Evolutionary conservation across 2,888 invertebrate genomes (phyloP).

Genomic region (Morpho deidamia): DNA sequence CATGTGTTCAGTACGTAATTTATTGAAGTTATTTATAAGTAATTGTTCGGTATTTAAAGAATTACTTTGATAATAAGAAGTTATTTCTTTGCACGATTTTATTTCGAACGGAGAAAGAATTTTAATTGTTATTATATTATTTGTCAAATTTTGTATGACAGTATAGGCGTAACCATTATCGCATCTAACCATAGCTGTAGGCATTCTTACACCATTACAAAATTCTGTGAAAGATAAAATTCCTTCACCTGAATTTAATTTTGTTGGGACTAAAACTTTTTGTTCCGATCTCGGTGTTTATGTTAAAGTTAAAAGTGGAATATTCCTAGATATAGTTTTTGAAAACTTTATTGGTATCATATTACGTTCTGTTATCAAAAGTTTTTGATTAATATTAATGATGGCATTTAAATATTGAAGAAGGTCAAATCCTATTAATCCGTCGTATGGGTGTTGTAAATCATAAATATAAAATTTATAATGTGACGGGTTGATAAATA

Average conservation of each 20-base stretch:
- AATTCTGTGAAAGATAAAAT: background rate
- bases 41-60: background rate
- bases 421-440: constrained; percentile 21
- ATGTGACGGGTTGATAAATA: constrained; percentile 2
- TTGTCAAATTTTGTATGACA: background rate
- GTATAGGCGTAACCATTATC: background rate
- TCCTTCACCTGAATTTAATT: background rate
- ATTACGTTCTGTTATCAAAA: constrained; percentile 8
- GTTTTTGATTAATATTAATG: constrained; percentile 16
- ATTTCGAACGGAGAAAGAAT: background rate
- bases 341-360: constrained; percentile 15
- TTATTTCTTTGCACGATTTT: background rate
- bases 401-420: constrained; percentile 20
- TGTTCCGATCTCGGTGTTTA: background rate
- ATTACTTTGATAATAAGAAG: background rate
- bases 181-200: background rate
- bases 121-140: background rate
- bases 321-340: background rate
- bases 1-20: constrained; percentile 16
- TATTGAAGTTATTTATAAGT: constrained; percentile 11
- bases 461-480: constrained; percentile 23
- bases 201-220: background rate
- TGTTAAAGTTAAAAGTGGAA: background rate
- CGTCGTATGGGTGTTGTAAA: constrained; percentile 17
- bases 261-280: background rate